Percentiles rank a stretch among this genome's conserved stretches.
Conservation (phyloP, 2,888 invertebrate species). For the Drosophila prolongata region DNA sequence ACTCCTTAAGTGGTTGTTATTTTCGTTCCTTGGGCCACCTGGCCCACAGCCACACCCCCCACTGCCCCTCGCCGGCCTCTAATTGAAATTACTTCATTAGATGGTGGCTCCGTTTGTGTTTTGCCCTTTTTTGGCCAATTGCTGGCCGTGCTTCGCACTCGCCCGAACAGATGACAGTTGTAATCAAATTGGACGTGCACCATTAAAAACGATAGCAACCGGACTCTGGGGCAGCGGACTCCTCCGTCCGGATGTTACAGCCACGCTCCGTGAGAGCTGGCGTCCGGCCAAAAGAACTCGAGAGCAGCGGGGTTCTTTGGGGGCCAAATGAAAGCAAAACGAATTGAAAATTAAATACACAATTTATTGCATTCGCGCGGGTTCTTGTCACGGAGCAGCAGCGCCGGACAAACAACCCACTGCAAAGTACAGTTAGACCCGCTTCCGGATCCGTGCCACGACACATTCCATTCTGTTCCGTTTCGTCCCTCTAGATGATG, state of each 20-base stretch:
- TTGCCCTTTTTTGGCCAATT: constrained; percentile 35
- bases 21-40: constrained; percentile 3
- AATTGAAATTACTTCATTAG: constrained; percentile 80
- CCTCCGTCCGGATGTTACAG: constrained; percentile 64
- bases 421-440: constrained; percentile 55
- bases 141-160: constrained; percentile 20
- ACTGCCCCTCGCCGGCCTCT: constrained; percentile 26
- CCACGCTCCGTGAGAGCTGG: constrained; percentile 55
- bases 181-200: constrained; percentile 78
- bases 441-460: constrained; percentile 45
- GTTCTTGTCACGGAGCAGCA: constrained; percentile 68
- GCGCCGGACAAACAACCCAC: constrained; percentile 49
- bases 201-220: constrained; percentile 65
- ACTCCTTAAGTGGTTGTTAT: constrained; percentile 2
- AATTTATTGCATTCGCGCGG: constrained; percentile 74
- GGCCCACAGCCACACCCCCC: neutral
- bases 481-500: constrained; percentile 5
- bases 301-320: constrained; percentile 11
- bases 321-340: constrained; percentile 73
- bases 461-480: constrained; percentile 59
- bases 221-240: neutral
- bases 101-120: constrained; percentile 47
- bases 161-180: constrained; percentile 72
- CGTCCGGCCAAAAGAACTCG: constrained; percentile 30
- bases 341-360: constrained; percentile 79